These are phyloP conservation scores for Steinernema khuongi DNA, from an alignment of 1,140 invertebrate species.

Conservation along the genomic window DNA sequence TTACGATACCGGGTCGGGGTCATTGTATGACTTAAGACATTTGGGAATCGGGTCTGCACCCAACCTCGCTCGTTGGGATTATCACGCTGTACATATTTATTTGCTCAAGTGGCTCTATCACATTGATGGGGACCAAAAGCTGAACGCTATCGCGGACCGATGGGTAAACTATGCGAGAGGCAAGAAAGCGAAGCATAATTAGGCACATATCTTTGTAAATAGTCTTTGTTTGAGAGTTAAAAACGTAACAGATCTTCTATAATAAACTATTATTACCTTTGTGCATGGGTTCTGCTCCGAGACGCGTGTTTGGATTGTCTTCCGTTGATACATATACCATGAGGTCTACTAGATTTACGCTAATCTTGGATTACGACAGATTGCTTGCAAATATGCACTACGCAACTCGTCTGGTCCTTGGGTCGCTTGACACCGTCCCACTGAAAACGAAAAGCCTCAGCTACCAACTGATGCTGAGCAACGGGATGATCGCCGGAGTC, in stretches of 20 bases:
- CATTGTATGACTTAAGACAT: conserved; percentile 92
- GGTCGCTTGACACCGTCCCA: neutral
- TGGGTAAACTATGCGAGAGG: conserved; percentile 95
- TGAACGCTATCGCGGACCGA: conserved; percentile 76
- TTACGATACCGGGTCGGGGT: conserved; percentile 89
- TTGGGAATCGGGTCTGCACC: conserved; percentile 77
- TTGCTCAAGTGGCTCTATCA: conserved; percentile 82
- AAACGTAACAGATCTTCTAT: neutral
- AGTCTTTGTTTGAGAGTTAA: neutral
- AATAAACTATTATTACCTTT: neutral
- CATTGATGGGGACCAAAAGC: conserved; percentile 74
- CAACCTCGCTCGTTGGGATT: conserved; percentile 84
- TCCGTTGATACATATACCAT: no score
- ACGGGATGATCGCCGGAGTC: neutral
- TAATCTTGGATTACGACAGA: no score
- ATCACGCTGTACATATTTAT: conserved; percentile 95
- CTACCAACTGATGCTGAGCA: conserved; percentile 5
- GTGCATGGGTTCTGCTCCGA: neutral
- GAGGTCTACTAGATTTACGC: no score
- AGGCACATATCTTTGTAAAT: conserved; percentile 20
- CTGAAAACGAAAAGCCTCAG: conserved; percentile 6
- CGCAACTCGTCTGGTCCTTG: neutral
- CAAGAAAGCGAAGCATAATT: conserved; percentile 85
- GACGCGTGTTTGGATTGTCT: no score
- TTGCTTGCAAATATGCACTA: neutral